phyloP scores from a whole-genome alignment of 1,140 invertebrate genomes.

The Anoplolepis gracilipes region DNA sequence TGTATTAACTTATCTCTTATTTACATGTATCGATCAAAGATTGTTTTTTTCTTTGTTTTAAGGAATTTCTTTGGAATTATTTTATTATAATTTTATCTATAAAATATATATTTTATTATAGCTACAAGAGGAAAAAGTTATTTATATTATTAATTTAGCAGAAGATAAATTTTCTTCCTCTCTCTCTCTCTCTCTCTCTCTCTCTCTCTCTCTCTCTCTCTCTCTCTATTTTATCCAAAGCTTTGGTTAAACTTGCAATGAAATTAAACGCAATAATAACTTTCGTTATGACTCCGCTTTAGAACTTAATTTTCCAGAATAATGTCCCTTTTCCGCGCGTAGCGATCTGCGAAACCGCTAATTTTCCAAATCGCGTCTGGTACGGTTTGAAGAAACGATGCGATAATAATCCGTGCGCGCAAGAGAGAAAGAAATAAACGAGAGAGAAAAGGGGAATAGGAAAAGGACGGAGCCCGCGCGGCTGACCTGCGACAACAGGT shows the following conservation, averaged over 20 bases:
- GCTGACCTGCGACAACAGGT: slow-evolving; percentile 81
- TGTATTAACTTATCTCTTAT: neutral
- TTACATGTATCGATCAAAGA: neutral
- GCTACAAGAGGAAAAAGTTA: neutral
- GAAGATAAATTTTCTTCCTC: neutral
- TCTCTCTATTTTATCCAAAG: neutral
- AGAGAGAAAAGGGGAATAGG: neutral
- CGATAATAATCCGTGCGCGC: neutral
- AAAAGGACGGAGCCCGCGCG: slow-evolving; percentile 15
- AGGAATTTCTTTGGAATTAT: neutral
- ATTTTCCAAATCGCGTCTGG: slow-evolving; percentile 72
- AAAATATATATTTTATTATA: neutral
- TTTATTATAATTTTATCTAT: neutral
- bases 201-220: neutral
- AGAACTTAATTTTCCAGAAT: slow-evolving; percentile 10
- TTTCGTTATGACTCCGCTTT: slow-evolving; percentile 8
- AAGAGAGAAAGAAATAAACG: neutral
- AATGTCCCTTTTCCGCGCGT: slow-evolving; percentile 27
- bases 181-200: neutral
- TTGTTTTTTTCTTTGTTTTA: neutral
- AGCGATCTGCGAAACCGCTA: slow-evolving; percentile 72
- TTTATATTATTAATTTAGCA: neutral
- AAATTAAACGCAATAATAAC: slow-evolving; percentile 2
- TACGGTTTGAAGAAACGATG: neutral
- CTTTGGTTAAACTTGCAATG: slow-evolving; percentile 1